phyloP scores from a whole-genome alignment of 2,888 invertebrate genomes.

The Scaptomyza reducta region DNA sequence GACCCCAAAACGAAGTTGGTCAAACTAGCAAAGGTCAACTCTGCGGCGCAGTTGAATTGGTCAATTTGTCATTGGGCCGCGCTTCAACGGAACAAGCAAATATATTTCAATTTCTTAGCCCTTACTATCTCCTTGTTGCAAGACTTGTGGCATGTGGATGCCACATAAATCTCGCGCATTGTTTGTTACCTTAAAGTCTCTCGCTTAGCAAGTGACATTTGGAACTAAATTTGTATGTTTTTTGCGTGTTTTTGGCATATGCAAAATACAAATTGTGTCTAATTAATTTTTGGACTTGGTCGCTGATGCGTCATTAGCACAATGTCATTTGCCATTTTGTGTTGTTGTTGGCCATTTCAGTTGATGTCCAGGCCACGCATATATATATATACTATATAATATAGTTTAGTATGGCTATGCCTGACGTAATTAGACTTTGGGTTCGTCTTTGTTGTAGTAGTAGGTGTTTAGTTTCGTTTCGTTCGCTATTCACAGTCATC shows the following conservation, averaged over 20 bases:
- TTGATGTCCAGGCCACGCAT: slow-evolving; percentile 38
- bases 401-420: slow-evolving; percentile 36
- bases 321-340: slow-evolving; percentile 56
- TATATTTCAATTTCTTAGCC: slow-evolving; percentile 43
- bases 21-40: slow-evolving; percentile 53
- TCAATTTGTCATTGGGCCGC: slow-evolving; percentile 58
- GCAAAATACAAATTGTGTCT: slow-evolving; percentile 59
- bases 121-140: not conserved
- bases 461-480: slow-evolving; percentile 24
- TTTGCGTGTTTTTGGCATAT: slow-evolving; percentile 68
- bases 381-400: slow-evolving; percentile 37
- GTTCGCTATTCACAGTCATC: slow-evolving; percentile 40
- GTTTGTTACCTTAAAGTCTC: slow-evolving; percentile 51
- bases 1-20: slow-evolving; percentile 50
- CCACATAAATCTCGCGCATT: slow-evolving; percentile 56
- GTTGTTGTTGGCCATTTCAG: slow-evolving; percentile 50
- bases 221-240: slow-evolving; percentile 7
- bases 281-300: slow-evolving; percentile 63
- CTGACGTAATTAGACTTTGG: slow-evolving; percentile 73
- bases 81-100: slow-evolving; percentile 16
- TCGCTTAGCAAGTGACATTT: slow-evolving; percentile 47
- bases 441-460: slow-evolving; percentile 21
- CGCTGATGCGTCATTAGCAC: slow-evolving; percentile 60
- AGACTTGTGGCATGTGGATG: slow-evolving; percentile 50
- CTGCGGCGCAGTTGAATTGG: slow-evolving; percentile 24